These are phyloP conservation scores for Thera obeliscata DNA, from an alignment of 2,888 invertebrate genomes.

Conservation along the genomic window DNA sequence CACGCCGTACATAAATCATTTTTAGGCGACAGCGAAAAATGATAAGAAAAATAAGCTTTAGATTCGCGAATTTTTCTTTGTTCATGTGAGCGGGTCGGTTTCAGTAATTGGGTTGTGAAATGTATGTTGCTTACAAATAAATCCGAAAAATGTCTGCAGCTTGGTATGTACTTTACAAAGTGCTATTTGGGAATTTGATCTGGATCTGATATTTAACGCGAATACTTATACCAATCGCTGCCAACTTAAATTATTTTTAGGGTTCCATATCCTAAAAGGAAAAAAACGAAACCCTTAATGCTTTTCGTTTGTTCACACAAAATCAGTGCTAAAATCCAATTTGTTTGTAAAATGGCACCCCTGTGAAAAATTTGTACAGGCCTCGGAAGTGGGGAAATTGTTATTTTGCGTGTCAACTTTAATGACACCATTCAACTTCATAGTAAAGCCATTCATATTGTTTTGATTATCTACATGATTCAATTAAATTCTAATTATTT, in stretches of 20 bases:
- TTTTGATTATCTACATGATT: not conserved
- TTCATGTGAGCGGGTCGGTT: not conserved
- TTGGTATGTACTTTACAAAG: too few relatives aligned
- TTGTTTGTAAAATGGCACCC: not conserved
- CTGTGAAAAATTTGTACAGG: not conserved
- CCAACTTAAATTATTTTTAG: too few relatives aligned
- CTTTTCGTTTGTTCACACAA: too few relatives aligned
- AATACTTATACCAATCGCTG: too few relatives aligned
- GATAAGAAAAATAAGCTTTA: slow-evolving; percentile 26
- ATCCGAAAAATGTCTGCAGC: too few relatives aligned
- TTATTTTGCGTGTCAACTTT: slow-evolving; percentile 58
- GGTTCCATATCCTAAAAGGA: too few relatives aligned
- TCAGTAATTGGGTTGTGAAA: slow-evolving; percentile 1
- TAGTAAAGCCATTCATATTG: not conserved
- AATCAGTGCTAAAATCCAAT: not conserved
- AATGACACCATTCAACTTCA: slow-evolving; percentile 37
- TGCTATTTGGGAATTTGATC: too few relatives aligned
- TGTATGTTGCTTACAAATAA: slow-evolving; percentile 1
- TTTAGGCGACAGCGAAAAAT: slow-evolving; percentile 36
- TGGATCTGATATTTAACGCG: too few relatives aligned
- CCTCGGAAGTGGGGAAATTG: slow-evolving; percentile 49
- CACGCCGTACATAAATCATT: slow-evolving; percentile 33
- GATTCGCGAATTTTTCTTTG: slow-evolving; percentile 3
- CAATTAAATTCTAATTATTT: not conserved
- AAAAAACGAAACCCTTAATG: too few relatives aligned